Conservation (phyloP, 2,113 vertebrate species). For the Leptosomus discolor region DNA sequence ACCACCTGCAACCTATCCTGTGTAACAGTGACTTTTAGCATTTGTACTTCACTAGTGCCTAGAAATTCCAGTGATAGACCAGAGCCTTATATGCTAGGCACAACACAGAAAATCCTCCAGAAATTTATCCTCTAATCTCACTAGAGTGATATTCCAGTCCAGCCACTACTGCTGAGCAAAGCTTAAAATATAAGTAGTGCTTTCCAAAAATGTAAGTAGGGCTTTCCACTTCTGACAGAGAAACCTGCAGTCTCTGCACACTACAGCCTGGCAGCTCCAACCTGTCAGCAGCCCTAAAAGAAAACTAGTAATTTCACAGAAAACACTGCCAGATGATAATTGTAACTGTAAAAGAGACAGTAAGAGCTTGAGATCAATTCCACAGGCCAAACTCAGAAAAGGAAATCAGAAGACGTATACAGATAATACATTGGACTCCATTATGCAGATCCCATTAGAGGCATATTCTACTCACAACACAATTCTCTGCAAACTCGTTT, state of each 20-base stretch:
- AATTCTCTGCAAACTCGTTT: background rate
- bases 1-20: background rate
- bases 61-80: background rate
- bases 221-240: background rate
- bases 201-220: background rate
- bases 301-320: background rate
- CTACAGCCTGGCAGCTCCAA: background rate
- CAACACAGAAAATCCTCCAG: background rate
- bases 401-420: background rate
- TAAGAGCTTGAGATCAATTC: background rate
- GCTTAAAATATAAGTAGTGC: background rate
- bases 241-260: background rate
- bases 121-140: background rate
- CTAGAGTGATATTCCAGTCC: background rate
- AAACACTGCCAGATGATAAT: background rate
- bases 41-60: background rate
- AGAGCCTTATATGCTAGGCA: background rate
- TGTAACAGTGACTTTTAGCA: background rate
- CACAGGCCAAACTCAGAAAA: background rate
- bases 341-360: background rate
- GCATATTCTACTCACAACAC: background rate
- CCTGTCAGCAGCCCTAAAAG: background rate
- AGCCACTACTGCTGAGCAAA: background rate
- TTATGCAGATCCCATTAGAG: background rate
- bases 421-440: background rate